phyloP scores from a whole-genome alignment of 2,797 vertebrate species.

The Danio choprae region DNA sequence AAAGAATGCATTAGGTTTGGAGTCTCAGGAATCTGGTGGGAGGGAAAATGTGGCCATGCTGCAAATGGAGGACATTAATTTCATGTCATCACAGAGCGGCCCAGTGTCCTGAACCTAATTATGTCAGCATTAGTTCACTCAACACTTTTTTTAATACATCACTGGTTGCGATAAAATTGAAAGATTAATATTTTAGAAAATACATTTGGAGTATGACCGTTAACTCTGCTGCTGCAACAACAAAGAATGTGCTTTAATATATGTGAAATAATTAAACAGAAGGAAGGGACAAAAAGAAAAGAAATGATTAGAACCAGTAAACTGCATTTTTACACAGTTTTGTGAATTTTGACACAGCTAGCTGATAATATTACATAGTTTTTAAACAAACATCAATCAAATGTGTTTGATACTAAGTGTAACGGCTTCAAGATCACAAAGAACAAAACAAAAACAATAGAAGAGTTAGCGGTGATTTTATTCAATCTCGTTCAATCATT shows the following conservation, averaged over 20 bases:
- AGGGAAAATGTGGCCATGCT: slow-evolving; percentile 25
- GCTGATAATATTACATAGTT: no score
- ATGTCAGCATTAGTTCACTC: slow-evolving; percentile 41
- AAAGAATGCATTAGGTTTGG: slow-evolving; percentile 44
- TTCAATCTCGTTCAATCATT: no score
- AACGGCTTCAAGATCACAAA: no score
- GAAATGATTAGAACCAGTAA: not conserved
- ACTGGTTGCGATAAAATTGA: slow-evolving; percentile 19
- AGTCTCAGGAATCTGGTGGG: not conserved
- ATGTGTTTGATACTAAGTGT: no score
- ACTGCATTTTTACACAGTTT: no score
- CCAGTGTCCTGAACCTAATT: slow-evolving; percentile 35
- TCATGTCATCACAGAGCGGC: slow-evolving; percentile 10
- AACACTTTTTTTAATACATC: slow-evolving; percentile 37
- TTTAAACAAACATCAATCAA: no score
- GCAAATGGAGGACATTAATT: slow-evolving; percentile 50
- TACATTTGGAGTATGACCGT: not conserved
- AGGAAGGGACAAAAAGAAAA: not conserved
- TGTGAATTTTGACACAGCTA: no score
- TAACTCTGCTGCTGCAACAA: not conserved
- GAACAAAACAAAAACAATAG: no score
- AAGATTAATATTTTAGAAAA: not conserved
- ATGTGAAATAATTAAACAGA: not conserved
- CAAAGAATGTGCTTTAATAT: not conserved
- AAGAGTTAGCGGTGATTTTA: no score